Conservation (phyloP, 2,797 vertebrate genomes). For the Amblyraja radiata region DNA sequence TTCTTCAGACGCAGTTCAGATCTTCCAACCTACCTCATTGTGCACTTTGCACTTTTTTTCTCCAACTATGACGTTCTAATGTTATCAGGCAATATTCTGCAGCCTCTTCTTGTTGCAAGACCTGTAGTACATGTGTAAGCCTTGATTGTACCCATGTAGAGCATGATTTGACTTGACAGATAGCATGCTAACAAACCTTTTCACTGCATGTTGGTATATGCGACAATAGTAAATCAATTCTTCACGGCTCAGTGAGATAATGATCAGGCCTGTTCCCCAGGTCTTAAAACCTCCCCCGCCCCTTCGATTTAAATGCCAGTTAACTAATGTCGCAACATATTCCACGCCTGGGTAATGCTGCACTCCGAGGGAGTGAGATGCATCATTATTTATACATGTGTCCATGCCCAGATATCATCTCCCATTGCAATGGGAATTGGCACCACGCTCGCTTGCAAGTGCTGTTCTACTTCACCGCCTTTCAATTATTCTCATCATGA, state of each 20-base stretch:
- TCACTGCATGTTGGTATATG: too few species aligned
- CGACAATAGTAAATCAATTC: too few species aligned
- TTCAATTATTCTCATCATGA: background rate
- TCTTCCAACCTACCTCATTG: too few species aligned
- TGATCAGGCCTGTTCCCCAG: background rate
- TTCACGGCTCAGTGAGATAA: background rate
- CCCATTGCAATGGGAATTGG: background rate
- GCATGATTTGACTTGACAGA: too few species aligned
- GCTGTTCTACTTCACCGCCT: background rate
- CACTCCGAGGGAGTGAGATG: background rate
- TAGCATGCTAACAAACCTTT: too few species aligned
- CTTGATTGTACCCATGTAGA: too few species aligned
- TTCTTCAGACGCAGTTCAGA: too few species aligned
- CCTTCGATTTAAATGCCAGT: background rate
- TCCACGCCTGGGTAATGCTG: background rate
- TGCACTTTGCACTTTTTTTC: too few species aligned
- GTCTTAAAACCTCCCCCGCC: background rate
- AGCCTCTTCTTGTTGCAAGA: too few species aligned
- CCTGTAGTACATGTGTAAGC: too few species aligned
- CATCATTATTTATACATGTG: background rate
- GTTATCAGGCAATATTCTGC: too few species aligned
- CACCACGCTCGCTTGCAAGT: background rate
- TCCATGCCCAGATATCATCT: background rate
- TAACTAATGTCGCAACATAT: background rate
- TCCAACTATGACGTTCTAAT: too few species aligned